Evolutionary conservation across 2,797 vertebrate species (phyloP), one percentile per base, ranked within the genome.

Genomic region (Myotis planiceps): DNA sequence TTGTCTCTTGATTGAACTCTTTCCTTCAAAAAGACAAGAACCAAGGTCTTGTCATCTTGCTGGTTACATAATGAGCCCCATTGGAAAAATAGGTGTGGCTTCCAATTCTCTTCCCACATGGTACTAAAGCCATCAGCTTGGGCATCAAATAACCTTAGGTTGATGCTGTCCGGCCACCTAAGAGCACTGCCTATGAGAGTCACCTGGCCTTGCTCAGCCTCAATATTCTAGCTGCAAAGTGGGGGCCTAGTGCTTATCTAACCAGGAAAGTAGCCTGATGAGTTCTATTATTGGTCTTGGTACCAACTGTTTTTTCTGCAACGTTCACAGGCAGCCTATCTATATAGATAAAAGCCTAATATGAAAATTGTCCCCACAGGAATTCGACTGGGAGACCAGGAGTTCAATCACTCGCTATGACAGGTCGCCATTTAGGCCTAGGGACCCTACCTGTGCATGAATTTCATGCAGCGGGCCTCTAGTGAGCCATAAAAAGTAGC

Each of bases 161-260:
- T 53, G 79, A 34, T 29, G 14, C 27, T 34, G 3, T 18, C 32
- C 0, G 1, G 58, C 25, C 51, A 27, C 12, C 14, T 6, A 16
- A 58, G n/a, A 42, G 7, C 5, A 2, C 29, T n/a, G 19, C n/a
- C 79, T 27, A 2, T 29, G 58, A n/a, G 51, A 45, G 23, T 6
- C n/a, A 21, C 34, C 37, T 81, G 14, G 45, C 13, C 25, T 78
- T 45, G 6, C 79, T 83, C 42, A 47, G 14, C 8, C 2, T 86
- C 58, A 69, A 4, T 49, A 18, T 49, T 79, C 34, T 53, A 27
- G 29, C 21, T 88, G 6, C 0, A 75, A 66, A 92, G 39, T 16
- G 5, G 21, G 7, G 4, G 7, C 3, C n/a, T 13, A 0, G 1
- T 18, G 3, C 15, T 63, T 47, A 16, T 29, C 3, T n/a, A 83